phyloP scores from a whole-genome alignment of 2,797 vertebrate species.

The Gastrophryne carolinensis region DNA sequence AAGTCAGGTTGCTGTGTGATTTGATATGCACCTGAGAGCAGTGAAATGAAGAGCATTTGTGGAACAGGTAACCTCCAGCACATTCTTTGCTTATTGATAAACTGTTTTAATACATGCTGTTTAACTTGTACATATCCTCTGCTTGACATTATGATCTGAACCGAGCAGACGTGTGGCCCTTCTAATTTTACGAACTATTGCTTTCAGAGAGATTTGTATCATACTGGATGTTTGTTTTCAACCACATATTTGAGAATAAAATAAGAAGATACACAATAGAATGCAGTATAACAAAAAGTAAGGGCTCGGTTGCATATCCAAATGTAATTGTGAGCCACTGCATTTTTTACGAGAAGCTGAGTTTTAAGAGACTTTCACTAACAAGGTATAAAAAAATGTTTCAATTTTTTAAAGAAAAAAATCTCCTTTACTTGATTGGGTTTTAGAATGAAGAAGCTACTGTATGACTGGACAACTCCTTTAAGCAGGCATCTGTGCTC shows the following conservation, averaged over 20 bases:
- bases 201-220: neutral
- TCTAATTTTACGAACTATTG: neutral
- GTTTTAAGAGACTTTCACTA: too few species aligned
- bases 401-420: too few species aligned
- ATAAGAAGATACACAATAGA: too few species aligned
- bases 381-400: too few species aligned
- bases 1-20: conserved; percentile 63
- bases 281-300: too few species aligned
- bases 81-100: conserved; percentile 51
- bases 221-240: neutral
- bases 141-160: neutral
- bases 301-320: too few species aligned
- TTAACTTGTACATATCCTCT: conserved; percentile 25
- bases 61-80: conserved; percentile 43
- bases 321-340: too few species aligned
- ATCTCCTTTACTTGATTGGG: too few species aligned
- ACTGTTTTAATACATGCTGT: conserved; percentile 32
- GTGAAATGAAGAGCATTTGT: conserved; percentile 28
- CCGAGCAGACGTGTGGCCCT: neutral
- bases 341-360: too few species aligned
- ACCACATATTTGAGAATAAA: neutral
- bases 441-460: too few species aligned
- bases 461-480: too few species aligned
- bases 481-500: too few species aligned
- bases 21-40: conserved; percentile 63